Conservation (phyloP, 1,140 invertebrate genomes). For the Elymnias hypermnestra region DNA sequence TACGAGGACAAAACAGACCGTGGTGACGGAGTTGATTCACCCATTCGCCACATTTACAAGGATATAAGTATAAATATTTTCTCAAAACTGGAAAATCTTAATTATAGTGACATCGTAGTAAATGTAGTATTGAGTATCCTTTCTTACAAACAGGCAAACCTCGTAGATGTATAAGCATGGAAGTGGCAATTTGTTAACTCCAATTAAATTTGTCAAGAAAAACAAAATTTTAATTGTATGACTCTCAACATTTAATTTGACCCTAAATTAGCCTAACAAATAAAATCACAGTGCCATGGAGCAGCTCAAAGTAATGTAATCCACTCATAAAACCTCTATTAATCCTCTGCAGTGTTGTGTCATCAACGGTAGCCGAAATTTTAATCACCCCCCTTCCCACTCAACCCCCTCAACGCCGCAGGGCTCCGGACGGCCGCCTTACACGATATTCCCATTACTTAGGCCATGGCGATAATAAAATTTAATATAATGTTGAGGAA, state of each 20-base stretch:
- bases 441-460: conserved; percentile 77
- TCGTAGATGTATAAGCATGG: too few species aligned
- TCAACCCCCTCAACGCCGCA: conserved; percentile 36
- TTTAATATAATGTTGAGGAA: conserved; percentile 74
- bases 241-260: conserved; percentile 1
- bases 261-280: conserved; percentile 23
- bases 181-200: too few species aligned
- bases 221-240: too few species aligned
- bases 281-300: conserved; percentile 48
- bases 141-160: too few species aligned
- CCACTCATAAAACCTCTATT: conserved; percentile 70
- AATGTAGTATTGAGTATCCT: too few species aligned
- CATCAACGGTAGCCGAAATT: conserved; percentile 73
- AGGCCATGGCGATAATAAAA: conserved; percentile 76
- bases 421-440: conserved; percentile 64
- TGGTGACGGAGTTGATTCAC: too few species aligned
- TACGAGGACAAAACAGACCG: too few species aligned
- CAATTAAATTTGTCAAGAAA: too few species aligned
- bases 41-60: too few species aligned
- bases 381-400: conserved; percentile 56
- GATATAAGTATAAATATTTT: too few species aligned
- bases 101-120: too few species aligned
- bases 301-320: conserved; percentile 63
- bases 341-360: conserved; percentile 68
- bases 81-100: too few species aligned